Evolutionary conservation across 2,113 vertebrate genomes (phyloP).

Genomic region (Alexandromys fortis): DNA sequence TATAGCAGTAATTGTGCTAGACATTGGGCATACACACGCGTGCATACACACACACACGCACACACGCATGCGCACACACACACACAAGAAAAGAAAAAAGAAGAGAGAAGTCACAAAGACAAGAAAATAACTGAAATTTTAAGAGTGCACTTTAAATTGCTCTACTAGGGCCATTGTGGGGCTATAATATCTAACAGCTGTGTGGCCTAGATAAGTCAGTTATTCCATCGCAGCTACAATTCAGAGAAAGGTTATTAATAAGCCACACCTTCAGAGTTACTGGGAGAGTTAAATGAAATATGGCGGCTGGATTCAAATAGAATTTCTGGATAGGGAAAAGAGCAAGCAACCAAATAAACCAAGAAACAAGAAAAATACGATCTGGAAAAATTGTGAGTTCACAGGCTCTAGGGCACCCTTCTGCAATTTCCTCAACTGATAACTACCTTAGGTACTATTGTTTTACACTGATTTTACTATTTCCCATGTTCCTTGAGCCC

Average conservation of each 20-base stretch:
- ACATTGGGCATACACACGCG: background rate
- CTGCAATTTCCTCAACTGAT: background rate
- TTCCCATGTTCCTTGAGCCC: background rate
- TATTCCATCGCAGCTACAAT: background rate
- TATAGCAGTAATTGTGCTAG: background rate
- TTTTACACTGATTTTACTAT: conserved; percentile 15
- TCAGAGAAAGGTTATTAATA: background rate
- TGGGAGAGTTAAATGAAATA: background rate
- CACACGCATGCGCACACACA: background rate
- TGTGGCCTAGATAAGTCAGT: background rate
- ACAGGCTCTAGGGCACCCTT: background rate
- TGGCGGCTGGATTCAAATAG: background rate
- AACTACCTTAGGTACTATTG: background rate
- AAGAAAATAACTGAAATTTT: conserved; percentile 20
- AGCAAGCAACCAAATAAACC: background rate
- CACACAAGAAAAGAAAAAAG: background rate
- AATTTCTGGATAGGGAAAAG: background rate
- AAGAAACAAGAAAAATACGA: background rate
- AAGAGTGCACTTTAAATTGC: conserved; percentile 20
- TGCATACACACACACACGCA: background rate
- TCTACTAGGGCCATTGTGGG: background rate
- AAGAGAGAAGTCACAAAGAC: background rate
- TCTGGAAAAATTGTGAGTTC: background rate
- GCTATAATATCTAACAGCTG: background rate
- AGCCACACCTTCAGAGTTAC: background rate